Conservation (phyloP, 2,888 invertebrate species). For the Chironomus riparius region DNA sequence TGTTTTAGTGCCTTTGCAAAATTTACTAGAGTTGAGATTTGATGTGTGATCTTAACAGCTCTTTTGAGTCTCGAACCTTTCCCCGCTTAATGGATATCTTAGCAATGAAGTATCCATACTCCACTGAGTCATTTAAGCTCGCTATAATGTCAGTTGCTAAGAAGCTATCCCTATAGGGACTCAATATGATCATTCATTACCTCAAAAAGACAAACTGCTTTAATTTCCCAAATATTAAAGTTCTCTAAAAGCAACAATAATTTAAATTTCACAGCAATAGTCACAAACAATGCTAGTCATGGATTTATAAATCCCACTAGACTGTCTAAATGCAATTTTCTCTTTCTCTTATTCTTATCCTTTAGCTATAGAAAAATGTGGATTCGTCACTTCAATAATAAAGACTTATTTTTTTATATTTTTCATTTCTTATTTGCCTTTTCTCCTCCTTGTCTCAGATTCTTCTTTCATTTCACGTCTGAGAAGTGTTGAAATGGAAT, state of each 20-base stretch:
- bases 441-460: background rate
- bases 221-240: no score
- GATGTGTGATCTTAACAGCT: no score
- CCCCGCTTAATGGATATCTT: no score
- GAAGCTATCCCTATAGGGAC: no score
- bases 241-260: background rate
- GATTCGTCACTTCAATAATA: background rate
- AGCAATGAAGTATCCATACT: no score
- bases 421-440: background rate
- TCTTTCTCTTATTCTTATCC: background rate
- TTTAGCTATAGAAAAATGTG: background rate
- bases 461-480: background rate
- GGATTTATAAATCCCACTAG: background rate
- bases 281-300: background rate
- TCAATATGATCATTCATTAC: no score
- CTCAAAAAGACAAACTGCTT: no score
- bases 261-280: background rate
- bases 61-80: no score
- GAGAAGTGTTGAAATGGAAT: slow-evolving; percentile 16
- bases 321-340: background rate
- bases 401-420: background rate
- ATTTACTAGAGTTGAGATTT: no score
- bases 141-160: no score
- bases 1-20: no score
- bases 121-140: no score